phyloP scores from a whole-genome alignment of 2,888 invertebrate genomes.

The Paralinhomoeus sp. region DNA sequence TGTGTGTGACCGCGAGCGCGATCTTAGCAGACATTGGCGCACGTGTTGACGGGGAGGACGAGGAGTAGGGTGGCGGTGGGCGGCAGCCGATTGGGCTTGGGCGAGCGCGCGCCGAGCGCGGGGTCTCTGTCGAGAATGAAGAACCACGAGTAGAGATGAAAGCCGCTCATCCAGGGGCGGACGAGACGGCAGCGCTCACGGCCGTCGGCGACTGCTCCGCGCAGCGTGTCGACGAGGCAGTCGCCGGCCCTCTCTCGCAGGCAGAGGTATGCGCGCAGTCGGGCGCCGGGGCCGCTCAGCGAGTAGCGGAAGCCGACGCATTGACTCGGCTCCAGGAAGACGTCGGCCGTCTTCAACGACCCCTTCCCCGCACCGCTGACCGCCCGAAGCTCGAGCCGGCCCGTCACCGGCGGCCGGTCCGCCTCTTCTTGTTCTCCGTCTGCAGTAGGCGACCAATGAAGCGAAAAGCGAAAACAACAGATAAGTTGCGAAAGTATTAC shows the following conservation, averaged over 20 bases:
- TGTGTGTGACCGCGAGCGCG: too few species aligned
- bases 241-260: not conserved
- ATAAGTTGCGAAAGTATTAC: too few species aligned
- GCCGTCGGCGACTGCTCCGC: constrained; percentile 4
- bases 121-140: constrained; percentile 4
- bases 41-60: too few species aligned
- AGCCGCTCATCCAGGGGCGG: constrained; percentile 6
- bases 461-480: too few species aligned
- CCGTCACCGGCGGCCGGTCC: not conserved
- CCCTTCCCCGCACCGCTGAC: too few species aligned
- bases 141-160: constrained; percentile 6
- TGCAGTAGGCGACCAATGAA: too few species aligned
- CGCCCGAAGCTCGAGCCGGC: not conserved
- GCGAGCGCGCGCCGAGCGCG: too few species aligned
- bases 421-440: too few species aligned
- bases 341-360: constrained; percentile 13
- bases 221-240: not conserved
- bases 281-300: not conserved
- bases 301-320: constrained; percentile 18
- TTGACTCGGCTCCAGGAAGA: constrained; percentile 15
- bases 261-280: not conserved
- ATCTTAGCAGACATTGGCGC: too few species aligned
- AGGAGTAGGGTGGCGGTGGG: too few species aligned
- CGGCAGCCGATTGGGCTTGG: too few species aligned
- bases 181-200: constrained; percentile 5